Evolutionary conservation across 2,888 invertebrate species (phyloP).

Genomic region (Drosophila siamana): DNA sequence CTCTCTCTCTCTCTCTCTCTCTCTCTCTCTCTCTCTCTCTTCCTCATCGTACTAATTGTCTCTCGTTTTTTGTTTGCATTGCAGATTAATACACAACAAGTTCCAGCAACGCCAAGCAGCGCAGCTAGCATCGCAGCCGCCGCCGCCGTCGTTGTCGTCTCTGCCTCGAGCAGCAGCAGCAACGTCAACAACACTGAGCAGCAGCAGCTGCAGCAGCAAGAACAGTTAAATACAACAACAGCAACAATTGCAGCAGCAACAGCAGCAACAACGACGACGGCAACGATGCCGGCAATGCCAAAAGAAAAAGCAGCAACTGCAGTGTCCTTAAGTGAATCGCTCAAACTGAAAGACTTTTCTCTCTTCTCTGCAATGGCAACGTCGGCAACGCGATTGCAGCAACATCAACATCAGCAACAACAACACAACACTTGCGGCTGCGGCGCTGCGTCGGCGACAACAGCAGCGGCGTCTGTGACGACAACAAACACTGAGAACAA

Average conservation of each 20-base stretch:
- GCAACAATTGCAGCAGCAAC: constrained; percentile 21
- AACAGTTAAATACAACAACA: constrained; percentile 38
- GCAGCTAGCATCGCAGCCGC: constrained; percentile 61
- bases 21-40: constrained; percentile 3
- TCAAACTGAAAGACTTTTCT: constrained; percentile 79
- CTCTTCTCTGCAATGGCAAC: constrained; percentile 66
- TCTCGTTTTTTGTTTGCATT: constrained; percentile 4
- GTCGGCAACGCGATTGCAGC: constrained; percentile 56
- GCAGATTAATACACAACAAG: constrained; percentile 73
- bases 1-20: no score
- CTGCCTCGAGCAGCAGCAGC: constrained; percentile 69
- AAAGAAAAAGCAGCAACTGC: constrained; percentile 84
- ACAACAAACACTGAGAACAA: constrained; percentile 56
- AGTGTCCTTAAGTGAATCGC: constrained; percentile 82
- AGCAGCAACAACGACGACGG: constrained; percentile 44
- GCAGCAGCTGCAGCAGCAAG: constrained; percentile 51
- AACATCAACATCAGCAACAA: constrained; percentile 63
- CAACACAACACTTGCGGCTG: constrained; percentile 54
- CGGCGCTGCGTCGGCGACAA: constrained; percentile 47
- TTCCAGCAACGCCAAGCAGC: constrained; percentile 63
- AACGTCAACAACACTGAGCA: constrained; percentile 42
- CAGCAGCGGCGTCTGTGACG: constrained; percentile 21
- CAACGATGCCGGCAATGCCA: constrained; percentile 85
- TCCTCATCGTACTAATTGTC: background rate
- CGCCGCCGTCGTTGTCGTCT: constrained; percentile 60